Conservation (phyloP, 2,888 invertebrate genomes). For the Uloborus plumipes region DNA sequence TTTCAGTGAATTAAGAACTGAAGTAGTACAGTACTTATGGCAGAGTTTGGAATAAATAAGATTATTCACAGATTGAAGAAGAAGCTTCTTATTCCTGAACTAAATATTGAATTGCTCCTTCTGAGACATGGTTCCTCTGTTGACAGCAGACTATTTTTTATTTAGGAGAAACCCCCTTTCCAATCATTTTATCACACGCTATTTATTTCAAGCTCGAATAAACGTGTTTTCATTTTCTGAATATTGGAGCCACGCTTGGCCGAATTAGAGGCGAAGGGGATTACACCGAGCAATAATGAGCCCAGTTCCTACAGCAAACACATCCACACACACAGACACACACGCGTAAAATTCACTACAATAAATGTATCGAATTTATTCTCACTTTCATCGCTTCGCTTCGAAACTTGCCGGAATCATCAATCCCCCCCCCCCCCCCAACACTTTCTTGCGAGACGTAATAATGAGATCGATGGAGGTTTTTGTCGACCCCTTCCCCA, state of each 20-base stretch:
- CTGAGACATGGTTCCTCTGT: too few species aligned
- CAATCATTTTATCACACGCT: slow-evolving; percentile 45
- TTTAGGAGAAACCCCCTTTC: slow-evolving; percentile 22
- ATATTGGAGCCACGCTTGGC: slow-evolving; percentile 39
- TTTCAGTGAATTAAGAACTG: too few species aligned
- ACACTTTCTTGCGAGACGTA: slow-evolving; percentile 36
- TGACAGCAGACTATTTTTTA: background rate
- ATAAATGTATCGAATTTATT: slow-evolving; percentile 49
- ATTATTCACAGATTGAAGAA: too few species aligned
- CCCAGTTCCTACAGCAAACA: background rate
- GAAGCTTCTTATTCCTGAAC: too few species aligned
- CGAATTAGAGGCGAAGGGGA: slow-evolving; percentile 54
- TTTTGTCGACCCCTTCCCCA: slow-evolving; percentile 5
- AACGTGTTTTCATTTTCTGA: slow-evolving; percentile 58
- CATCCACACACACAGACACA: slow-evolving; percentile 13
- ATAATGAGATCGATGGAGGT: slow-evolving; percentile 45
- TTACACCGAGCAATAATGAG: slow-evolving; percentile 50
- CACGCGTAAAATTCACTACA: slow-evolving; percentile 20
- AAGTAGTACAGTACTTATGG: too few species aligned
- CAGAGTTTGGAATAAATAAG: too few species aligned
- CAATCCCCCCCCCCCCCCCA: background rate
- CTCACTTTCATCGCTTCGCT: slow-evolving; percentile 14
- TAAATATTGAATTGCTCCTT: too few species aligned
- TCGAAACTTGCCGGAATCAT: slow-evolving; percentile 30
- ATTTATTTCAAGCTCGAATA: slow-evolving; percentile 60